A percentile compares a stretch with the other conserved stretches of the same genome.
These are phyloP conservation scores for Oncorhynchus masou DNA, from an alignment of 2,113 vertebrate species.

Conservation along the genomic window DNA sequence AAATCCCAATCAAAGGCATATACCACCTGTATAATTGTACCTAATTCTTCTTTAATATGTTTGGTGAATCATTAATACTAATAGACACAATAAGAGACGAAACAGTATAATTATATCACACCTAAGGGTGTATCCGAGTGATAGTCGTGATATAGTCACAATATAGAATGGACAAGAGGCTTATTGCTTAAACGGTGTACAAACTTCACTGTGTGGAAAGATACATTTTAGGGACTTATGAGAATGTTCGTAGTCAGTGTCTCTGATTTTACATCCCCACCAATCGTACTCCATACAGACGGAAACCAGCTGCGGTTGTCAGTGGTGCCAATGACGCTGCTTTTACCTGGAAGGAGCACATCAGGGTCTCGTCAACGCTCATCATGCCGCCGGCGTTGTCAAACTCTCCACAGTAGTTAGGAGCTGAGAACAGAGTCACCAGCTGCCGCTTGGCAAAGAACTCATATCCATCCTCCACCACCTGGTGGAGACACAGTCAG, in stretches of 20 bases:
- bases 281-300: too few species aligned
- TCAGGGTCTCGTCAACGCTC: constrained; percentile 96
- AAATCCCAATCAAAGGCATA: background rate
- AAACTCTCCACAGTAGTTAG: constrained; percentile 95
- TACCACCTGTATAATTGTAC: background rate
- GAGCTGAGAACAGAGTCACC: constrained; percentile 93
- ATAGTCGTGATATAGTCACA: too few species aligned
- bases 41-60: background rate
- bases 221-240: background rate
- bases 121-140: too few species aligned
- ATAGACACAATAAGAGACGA: too few species aligned
- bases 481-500: constrained; percentile 68
- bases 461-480: constrained; percentile 95
- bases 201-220: background rate
- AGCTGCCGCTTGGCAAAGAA: constrained; percentile 95
- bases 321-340: too few species aligned
- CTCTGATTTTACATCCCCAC: background rate
- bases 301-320: background rate
- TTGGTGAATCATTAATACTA: background rate
- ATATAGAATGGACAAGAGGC: too few species aligned
- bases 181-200: too few species aligned
- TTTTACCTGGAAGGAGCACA: constrained; percentile 94
- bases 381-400: constrained; percentile 97
- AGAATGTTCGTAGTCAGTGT: background rate
- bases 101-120: too few species aligned